These are phyloP conservation scores for Mellivora capensis DNA, from an alignment of 2,113 vertebrate genomes.

Conservation along the genomic window DNA sequence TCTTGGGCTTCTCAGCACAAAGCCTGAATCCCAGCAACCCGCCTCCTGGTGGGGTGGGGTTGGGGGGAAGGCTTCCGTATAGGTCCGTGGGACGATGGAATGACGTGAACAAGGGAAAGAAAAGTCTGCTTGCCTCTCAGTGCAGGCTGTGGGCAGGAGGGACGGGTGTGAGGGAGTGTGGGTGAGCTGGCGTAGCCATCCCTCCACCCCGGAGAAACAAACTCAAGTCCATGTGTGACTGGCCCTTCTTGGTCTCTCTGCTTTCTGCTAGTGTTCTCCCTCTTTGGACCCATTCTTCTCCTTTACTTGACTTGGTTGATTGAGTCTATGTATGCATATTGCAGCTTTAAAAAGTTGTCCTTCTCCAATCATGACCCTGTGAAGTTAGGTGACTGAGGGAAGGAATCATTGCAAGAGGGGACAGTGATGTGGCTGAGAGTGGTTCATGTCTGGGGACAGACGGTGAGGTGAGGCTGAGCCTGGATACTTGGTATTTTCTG, in stretches of 20 bases:
- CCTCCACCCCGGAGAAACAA: neutral
- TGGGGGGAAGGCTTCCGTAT: neutral
- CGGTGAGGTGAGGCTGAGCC: neutral
- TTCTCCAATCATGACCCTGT: neutral
- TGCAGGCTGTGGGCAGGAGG: neutral
- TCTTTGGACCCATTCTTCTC: neutral
- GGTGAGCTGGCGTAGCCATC: too few species aligned
- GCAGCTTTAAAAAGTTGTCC: neutral
- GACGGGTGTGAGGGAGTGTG: neutral
- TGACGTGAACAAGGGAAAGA: neutral
- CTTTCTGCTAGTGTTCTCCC: neutral
- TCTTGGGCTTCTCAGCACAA: neutral
- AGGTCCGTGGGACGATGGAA: neutral
- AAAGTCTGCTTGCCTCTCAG: neutral
- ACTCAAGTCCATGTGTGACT: too few species aligned
- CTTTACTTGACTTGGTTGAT: neutral
- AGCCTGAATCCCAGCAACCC: neutral
- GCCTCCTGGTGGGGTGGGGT: too few species aligned
- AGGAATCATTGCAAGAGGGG: neutral
- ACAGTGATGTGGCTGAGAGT: neutral
- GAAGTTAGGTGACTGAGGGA: neutral
- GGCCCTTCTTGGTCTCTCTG: neutral
- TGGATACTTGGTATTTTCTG: neutral
- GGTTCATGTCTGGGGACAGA: neutral
- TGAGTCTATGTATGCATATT: neutral